Evolutionary conservation across 2,888 invertebrate species (phyloP).

Genomic region (Amiota communis): DNA sequence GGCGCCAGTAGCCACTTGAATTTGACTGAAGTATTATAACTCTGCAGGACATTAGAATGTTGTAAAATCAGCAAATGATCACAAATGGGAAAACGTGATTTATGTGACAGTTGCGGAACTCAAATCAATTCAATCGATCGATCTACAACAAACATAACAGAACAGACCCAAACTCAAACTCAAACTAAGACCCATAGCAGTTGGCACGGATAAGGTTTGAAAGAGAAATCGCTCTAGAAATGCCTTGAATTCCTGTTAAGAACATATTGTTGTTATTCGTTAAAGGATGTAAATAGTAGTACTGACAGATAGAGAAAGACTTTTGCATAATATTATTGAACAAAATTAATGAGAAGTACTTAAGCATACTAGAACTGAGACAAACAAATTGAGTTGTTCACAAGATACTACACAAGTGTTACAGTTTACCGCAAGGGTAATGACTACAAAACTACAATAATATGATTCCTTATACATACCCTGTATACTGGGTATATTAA

Average conservation of each 20-base stretch:
- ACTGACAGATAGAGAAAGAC: too few relatives aligned
- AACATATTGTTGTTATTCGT: not conserved
- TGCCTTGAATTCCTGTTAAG: not conserved
- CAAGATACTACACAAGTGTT: slow-evolving; percentile 2
- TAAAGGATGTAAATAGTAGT: too few relatives aligned
- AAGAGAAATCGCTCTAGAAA: not conserved
- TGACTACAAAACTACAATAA: not conserved
- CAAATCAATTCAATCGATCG: not conserved
- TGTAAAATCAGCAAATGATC: not conserved
- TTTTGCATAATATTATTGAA: slow-evolving; percentile 20
- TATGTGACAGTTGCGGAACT: slow-evolving; percentile 17
- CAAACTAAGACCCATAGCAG: too few relatives aligned
- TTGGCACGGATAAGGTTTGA: not conserved
- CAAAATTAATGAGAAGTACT: slow-evolving; percentile 19
- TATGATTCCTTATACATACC: too few relatives aligned
- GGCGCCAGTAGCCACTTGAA: slow-evolving; percentile 34
- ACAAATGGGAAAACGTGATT: not conserved
- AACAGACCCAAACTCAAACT: too few relatives aligned
- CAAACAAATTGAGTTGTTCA: slow-evolving; percentile 13
- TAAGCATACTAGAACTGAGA: not conserved
- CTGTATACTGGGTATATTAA: too few relatives aligned
- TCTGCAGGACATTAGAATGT: not conserved
- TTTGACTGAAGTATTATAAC: slow-evolving; percentile 16
- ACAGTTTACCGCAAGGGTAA: slow-evolving; percentile 9
- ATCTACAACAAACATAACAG: too few relatives aligned